These are phyloP conservation scores for Rhea americana DNA, from an alignment of 2,113 vertebrate species.

Conservation along the genomic window DNA sequence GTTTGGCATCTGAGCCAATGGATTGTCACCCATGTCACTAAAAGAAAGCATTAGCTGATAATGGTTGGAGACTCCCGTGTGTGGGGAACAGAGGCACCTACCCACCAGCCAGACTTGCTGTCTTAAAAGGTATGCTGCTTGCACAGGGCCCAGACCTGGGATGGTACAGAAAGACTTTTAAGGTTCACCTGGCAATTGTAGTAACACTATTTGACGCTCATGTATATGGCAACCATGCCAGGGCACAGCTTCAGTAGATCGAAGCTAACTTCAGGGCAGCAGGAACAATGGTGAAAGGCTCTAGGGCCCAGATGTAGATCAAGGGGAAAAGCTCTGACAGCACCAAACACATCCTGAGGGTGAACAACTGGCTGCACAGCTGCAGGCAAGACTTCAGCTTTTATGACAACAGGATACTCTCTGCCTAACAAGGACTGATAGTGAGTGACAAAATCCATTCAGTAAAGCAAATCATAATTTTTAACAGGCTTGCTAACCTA, in stretches of 20 bases:
- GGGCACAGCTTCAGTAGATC: neutral
- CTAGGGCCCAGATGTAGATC: neutral
- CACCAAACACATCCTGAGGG: neutral
- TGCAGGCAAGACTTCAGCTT: neutral
- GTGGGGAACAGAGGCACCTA: neutral
- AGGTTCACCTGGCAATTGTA: fast-evolving
- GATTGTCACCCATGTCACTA: neutral
- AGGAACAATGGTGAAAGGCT: neutral
- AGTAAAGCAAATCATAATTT: neutral
- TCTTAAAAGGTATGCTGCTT: neutral
- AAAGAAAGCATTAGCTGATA: neutral
- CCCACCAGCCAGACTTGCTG: neutral
- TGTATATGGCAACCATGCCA: neutral
- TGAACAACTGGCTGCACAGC: neutral
- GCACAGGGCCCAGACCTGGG: neutral
- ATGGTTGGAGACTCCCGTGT: neutral
- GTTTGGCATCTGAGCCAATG: neutral
- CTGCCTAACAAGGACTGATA: neutral
- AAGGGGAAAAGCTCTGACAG: neutral
- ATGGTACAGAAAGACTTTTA: neutral
- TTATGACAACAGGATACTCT: neutral
- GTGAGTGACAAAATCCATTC: neutral
- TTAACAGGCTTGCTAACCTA: neutral
- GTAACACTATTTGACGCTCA: neutral
- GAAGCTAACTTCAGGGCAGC: neutral